Base-by-base conservation (phyloP, 2,797 vertebrate species). In the Nasua narica region DNA sequence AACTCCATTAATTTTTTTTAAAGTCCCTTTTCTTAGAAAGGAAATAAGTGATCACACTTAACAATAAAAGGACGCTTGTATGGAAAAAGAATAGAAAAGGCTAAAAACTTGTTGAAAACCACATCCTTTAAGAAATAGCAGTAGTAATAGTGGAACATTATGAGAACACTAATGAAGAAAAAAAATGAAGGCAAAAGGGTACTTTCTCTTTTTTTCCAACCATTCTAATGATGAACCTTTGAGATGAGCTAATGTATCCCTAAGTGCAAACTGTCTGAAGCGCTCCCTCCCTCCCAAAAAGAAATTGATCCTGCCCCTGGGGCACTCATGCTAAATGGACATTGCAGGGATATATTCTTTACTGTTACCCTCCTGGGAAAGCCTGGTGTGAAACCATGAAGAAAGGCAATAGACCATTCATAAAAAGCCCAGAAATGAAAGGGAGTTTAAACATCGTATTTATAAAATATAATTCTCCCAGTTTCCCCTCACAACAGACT, bases 221-320 rank as follows among this genome's bases (percentile, higher is more conserved):
- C 14, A 5, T 96, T 97, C 92, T 77, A 84, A 85, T 78, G 85
- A 78, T 81, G 92, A 97, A 92, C 19, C 18, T 72, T 97, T 89
- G 97, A 67, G 82, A 93, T 18, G 32, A 96, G 76, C 67, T 79
- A 86, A 82, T 82, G 70, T 50, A 54, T n/a, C 29, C 1, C 0
- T 79, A 94, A 95, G 78, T 86, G 88, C 67, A 97, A 95, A 97
- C 32, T 54, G 92, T 84, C 85, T 78, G 89, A 89, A 97, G 52
- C 48, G 54, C 96, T 96, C 79, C 4, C 25, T 84, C 12, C 9
- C 54, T 46, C 0, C 62, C 96, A 81, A 46, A 35, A 69, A 72
- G 93, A 85, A 95, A 97, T 86, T 0, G 1, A 95, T 95, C 84
- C 82, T 93, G 82, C 86, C 94, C 43, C 90, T n/a, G 23, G 78